phyloP scores from a whole-genome alignment of 2,888 invertebrate genomes.

The Brachyopa scutellaris region DNA sequence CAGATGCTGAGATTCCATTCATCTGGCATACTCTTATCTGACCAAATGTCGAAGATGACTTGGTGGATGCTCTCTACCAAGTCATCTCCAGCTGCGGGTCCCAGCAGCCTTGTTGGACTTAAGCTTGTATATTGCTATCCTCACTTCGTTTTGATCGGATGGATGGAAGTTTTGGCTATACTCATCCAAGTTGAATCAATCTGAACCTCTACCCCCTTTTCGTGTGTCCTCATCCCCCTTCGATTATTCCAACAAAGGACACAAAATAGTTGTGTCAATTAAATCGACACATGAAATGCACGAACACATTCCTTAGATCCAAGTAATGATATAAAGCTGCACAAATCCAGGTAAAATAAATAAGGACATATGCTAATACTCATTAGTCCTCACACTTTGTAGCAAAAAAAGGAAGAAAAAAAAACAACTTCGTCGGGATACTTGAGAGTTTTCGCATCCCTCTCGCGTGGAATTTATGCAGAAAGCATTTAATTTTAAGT shows the following conservation, averaged over 20 bases:
- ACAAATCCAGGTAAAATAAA: slow-evolving; percentile 7
- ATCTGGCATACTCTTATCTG: too few species aligned
- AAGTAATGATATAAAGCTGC: slow-evolving; percentile 23
- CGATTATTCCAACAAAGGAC: background rate
- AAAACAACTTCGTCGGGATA: background rate
- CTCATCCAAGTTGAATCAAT: too few species aligned
- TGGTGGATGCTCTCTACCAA: too few species aligned
- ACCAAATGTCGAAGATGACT: too few species aligned
- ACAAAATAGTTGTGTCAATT: background rate
- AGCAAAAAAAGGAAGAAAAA: background rate
- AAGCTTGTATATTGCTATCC: too few species aligned
- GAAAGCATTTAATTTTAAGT: slow-evolving; percentile 55
- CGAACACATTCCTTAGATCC: background rate
- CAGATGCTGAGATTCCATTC: too few species aligned
- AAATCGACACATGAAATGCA: slow-evolving; percentile 5
- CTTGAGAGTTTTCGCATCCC: background rate
- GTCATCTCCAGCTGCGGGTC: too few species aligned
- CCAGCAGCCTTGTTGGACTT: too few species aligned
- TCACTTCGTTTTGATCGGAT: too few species aligned
- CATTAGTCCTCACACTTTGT: slow-evolving; percentile 36
- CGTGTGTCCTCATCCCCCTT: too few species aligned
- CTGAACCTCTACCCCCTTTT: too few species aligned
- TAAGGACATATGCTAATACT: slow-evolving; percentile 38
- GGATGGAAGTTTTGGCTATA: too few species aligned
- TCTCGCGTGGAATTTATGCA: slow-evolving; percentile 20